Conservation (phyloP, 2,113 vertebrate species). For the Python bivittatus region DNA sequence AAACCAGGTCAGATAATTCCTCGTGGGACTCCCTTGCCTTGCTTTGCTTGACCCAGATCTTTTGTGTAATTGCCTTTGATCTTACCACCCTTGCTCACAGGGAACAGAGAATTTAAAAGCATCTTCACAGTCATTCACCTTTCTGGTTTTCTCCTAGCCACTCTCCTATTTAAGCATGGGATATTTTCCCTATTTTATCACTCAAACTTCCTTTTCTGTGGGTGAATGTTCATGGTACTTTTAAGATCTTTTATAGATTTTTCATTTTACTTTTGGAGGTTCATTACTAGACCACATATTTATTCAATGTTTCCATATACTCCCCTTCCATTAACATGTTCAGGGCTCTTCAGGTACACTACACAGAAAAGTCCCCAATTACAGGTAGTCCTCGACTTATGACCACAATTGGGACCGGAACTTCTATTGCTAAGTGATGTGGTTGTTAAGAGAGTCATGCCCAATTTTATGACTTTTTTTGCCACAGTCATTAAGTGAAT, state of each 20-base stretch:
- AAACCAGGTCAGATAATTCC: conserved; percentile 56
- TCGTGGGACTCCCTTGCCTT: conserved; percentile 37
- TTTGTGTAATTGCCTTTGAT: conserved; percentile 56
- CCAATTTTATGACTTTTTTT: too few relatives aligned
- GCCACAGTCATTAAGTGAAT: too few relatives aligned
- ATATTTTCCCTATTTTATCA: conserved; percentile 40
- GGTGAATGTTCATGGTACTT: conserved; percentile 58
- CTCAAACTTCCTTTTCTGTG: conserved; percentile 51
- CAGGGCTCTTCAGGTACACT: background rate
- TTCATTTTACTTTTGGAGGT: conserved; percentile 34
- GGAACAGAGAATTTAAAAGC: conserved; percentile 60
- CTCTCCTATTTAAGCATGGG: conserved; percentile 46
- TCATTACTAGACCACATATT: conserved; percentile 30
- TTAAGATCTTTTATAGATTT: conserved; percentile 60
- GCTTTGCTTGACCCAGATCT: conserved; percentile 55
- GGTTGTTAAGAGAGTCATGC: too few relatives aligned
- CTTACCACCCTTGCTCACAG: conserved; percentile 61
- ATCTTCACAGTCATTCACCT: conserved; percentile 59
- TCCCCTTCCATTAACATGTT: background rate
- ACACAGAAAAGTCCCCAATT: background rate
- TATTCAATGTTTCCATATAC: background rate
- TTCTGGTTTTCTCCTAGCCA: conserved; percentile 56
- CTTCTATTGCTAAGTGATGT: too few relatives aligned
- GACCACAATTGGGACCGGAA: too few relatives aligned
- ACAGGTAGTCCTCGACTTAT: too few relatives aligned